Conservation (phyloP, 2,888 invertebrate species). For the Chaitophorus viminalis region DNA sequence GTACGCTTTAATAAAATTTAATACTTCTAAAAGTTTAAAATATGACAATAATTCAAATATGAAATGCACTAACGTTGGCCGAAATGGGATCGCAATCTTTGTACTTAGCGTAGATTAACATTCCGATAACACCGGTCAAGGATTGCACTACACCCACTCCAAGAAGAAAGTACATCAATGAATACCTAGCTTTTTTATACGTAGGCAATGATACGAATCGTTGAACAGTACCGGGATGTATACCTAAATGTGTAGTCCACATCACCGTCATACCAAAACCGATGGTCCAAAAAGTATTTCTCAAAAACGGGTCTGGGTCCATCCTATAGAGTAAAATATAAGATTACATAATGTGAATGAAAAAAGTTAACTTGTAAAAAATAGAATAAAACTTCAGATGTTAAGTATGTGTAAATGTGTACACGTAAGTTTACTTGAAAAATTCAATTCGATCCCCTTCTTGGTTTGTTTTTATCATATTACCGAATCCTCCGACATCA, state of each 20-base stretch:
- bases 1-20: not conserved
- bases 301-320: conserved; percentile 80
- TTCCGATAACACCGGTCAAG: conserved; percentile 72
- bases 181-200: conserved; percentile 69
- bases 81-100: conserved; percentile 75
- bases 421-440: conserved; percentile 68
- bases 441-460: conserved; percentile 77
- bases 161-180: conserved; percentile 68
- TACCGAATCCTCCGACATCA: conserved; percentile 74
- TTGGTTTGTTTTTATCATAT: conserved; percentile 73
- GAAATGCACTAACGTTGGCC: conserved; percentile 65
- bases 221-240: conserved; percentile 73
- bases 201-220: conserved; percentile 73
- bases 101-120: conserved; percentile 75
- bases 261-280: conserved; percentile 74
- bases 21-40: too few relatives aligned
- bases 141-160: conserved; percentile 72
- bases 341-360: not conserved
- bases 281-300: conserved; percentile 85
- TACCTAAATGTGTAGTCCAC: conserved; percentile 71
- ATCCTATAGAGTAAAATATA: conserved; percentile 70
- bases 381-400: too few relatives aligned
- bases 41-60: too few relatives aligned
- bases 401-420: not conserved
- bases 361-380: too few relatives aligned